A percentile compares a stretch with the other conserved stretches of the same genome.
These are phyloP conservation scores for Okapia johnstoni DNA, from an alignment of 2,113 vertebrate species.

Conservation along the genomic window DNA sequence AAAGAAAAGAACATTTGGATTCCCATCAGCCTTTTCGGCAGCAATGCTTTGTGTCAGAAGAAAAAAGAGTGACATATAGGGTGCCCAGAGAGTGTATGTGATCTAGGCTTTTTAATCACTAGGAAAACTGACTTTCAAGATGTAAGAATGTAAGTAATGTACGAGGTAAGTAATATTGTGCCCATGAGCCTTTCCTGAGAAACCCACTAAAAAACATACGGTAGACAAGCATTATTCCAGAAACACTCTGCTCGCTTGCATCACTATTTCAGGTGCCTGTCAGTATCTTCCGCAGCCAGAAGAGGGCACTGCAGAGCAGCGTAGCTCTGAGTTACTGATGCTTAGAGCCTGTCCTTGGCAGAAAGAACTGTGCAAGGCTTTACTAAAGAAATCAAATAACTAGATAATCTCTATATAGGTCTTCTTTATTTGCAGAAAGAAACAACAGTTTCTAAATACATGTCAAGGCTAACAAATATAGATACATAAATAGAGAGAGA, in stretches of 20 bases:
- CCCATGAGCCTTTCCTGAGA: neutral
- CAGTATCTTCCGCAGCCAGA: constrained; percentile 66
- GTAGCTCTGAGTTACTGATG: neutral
- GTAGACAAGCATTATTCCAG: neutral
- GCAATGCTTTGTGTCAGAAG: neutral
- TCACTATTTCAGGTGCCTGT: constrained; percentile 2
- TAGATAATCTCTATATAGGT: neutral
- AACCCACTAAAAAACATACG: neutral
- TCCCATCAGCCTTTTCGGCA: neutral
- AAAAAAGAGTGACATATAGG: neutral
- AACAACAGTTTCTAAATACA: neutral
- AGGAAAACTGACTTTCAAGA: neutral
- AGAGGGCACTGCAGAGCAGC: constrained; percentile 76
- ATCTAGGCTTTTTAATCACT: neutral
- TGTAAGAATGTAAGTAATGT: neutral
- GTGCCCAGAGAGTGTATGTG: neutral
- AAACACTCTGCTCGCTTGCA: neutral
- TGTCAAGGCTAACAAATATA: neutral
- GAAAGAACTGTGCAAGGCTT: neutral
- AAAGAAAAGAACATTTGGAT: neutral
- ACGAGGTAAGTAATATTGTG: neutral
- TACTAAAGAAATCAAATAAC: neutral
- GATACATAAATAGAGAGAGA: neutral
- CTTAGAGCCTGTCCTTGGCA: neutral
- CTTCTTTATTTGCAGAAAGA: neutral